Conservation (phyloP, 2,797 vertebrate species). For the Enteromius anoplus region DNA sequence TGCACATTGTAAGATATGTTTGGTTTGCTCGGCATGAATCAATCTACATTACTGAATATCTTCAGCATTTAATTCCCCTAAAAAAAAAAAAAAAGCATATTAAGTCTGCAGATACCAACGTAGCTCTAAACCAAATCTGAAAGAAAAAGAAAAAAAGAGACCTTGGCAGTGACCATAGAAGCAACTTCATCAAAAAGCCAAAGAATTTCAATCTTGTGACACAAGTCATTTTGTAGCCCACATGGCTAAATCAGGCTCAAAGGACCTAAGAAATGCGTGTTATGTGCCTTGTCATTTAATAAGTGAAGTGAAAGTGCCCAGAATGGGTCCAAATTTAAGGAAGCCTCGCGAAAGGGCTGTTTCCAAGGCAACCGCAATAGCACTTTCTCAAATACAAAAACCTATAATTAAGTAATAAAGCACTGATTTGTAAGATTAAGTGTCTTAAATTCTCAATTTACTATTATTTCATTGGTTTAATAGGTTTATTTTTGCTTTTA, state of each 20-base stretch:
- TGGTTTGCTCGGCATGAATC: background rate
- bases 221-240: background rate
- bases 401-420: background rate
- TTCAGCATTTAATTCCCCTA: background rate
- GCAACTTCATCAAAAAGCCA: slow-evolving; percentile 8
- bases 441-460: background rate
- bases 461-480: background rate
- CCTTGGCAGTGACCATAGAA: background rate
- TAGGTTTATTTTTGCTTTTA: too few species aligned
- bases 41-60: background rate
- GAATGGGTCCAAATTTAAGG: background rate
- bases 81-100: background rate
- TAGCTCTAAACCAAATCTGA: background rate
- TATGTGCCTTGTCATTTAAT: slow-evolving; percentile 2
- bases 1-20: background rate
- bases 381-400: background rate
- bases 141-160: background rate
- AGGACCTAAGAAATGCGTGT: slow-evolving; percentile 29
- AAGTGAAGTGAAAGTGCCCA: slow-evolving; percentile 50
- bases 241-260: slow-evolving; percentile 9
- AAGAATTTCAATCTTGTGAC: slow-evolving; percentile 45
- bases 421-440: background rate
- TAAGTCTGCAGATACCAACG: background rate
- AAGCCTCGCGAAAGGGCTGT: background rate
- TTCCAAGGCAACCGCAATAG: background rate